Evolutionary conservation across 2,888 invertebrate species (phyloP), one percentile per base, ranked within the genome.

Genomic region (Stegana nigrithorax): DNA sequence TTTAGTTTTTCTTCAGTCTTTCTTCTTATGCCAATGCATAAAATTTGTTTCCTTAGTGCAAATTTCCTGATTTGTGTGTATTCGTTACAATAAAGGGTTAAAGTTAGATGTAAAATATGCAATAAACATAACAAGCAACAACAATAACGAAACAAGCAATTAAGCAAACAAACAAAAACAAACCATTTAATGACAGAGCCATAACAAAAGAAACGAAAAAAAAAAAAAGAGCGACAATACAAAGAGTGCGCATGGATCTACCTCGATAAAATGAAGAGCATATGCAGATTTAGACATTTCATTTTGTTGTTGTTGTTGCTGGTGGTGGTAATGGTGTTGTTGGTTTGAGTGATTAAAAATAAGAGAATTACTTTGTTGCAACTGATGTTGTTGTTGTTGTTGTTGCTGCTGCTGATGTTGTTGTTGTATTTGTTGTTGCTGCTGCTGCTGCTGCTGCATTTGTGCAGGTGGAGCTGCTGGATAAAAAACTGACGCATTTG

Each of bases 251-350:
- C 57, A 63, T 68, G 73, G 79, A 81, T 84, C 84, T 85, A 84
- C 84, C 84, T 84, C 84, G 76, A 77, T 77, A 73, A 77, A 84
- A 72, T 84, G 83, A 68, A 81, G 74, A 53, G 80, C 83, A 72
- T 78, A 70, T 65, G 78, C 77, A 65, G 85, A 83, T 70, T 83
- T 82, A 63, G 84, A 83, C 84, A 85, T 84, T 80, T 82, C 82
- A 78, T 78, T 79, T 78, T 82, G 84, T 63, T 81, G 82, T 65
- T 79, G 81, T 58, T 72, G 69, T 39, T 78, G 73, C 19, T 64
- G 63, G 42, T 63, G 74, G 17, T 58, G 63, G 12, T 68, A 67
- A 23, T 68, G 67, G 62, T 68, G 68, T 63, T 73, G 73, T 47
- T 74, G 77, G 64, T 75, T 71, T 64, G 77, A 64, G 50, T 81